These are phyloP conservation scores for Oncorhynchus masou DNA, from an alignment of 2,113 vertebrate species.

Conservation along the genomic window DNA sequence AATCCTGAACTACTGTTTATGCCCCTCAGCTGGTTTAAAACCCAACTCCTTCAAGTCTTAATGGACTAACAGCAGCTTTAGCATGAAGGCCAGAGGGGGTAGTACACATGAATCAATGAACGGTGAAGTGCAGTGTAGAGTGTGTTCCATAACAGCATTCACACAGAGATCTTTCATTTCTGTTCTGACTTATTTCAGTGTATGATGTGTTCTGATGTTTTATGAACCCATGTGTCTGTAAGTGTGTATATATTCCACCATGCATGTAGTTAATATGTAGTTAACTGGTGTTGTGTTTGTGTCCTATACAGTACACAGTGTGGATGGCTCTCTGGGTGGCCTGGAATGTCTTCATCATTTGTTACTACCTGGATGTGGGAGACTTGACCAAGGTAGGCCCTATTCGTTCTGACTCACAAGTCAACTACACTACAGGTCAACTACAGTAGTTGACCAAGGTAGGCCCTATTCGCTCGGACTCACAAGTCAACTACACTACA, in stretches of 20 bases:
- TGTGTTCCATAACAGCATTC: no score
- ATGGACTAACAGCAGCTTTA: background rate
- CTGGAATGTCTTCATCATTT: conserved; percentile 93
- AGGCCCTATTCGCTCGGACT: no score
- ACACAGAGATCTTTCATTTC: no score
- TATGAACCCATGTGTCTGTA: background rate
- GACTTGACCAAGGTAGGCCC: conserved; percentile 86
- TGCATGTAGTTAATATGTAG: background rate
- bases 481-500: no score
- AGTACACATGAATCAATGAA: no score
- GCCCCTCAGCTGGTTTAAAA: background rate
- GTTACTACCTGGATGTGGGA: conserved; percentile 91
- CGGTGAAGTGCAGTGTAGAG: no score
- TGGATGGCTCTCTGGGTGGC: conserved; percentile 90
- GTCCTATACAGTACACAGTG: conserved; percentile 78
- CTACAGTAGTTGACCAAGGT: no score
- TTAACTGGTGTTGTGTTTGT: conserved; percentile 17
- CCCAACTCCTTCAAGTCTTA: background rate
- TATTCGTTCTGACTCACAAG: background rate
- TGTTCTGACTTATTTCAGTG: no score
- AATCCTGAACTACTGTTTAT: no score
- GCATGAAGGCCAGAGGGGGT: no score
- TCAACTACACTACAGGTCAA: background rate
- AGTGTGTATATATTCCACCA: background rate
- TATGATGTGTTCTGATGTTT: background rate